A percentile compares a stretch with the other conserved stretches of the same genome.
These are phyloP conservation scores for Drosophila leontia DNA, from an alignment of 1,140 invertebrate species.

Conservation along the genomic window DNA sequence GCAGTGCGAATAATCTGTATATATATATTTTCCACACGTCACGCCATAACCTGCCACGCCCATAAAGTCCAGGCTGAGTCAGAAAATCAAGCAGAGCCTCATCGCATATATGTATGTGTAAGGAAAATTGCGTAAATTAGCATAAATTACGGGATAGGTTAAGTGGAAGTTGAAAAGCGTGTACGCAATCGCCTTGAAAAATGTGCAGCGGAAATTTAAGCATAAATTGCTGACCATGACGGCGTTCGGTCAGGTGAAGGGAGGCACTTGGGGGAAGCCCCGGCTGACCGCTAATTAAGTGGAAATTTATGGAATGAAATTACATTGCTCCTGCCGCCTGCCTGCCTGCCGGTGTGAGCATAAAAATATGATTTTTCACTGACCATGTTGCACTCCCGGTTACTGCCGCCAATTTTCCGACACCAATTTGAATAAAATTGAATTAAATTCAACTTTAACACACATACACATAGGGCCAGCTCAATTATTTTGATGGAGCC, in stretches of 20 bases:
- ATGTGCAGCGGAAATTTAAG: slow-evolving; percentile 81
- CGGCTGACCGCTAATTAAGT: slow-evolving; percentile 73
- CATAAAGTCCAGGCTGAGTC: slow-evolving; percentile 11
- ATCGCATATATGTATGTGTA: slow-evolving; percentile 20
- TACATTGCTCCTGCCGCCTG: slow-evolving; percentile 50
- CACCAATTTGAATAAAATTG: slow-evolving; percentile 79
- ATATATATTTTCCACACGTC: slow-evolving; percentile 29
- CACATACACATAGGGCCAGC: slow-evolving; percentile 10
- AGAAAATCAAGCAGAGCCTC: slow-evolving; percentile 2
- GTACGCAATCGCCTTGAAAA: slow-evolving; percentile 82
- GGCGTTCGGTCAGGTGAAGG: slow-evolving; percentile 7
- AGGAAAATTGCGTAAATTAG: slow-evolving; percentile 77
- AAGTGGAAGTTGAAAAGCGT: slow-evolving; percentile 73
- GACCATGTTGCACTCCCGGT: slow-evolving; percentile 22
- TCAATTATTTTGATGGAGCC: slow-evolving; percentile 67
- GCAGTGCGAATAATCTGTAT: slow-evolving; percentile 50
- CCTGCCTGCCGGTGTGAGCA: slow-evolving; percentile 39
- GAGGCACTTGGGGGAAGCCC: slow-evolving; percentile 7
- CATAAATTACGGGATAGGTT: slow-evolving; percentile 72
- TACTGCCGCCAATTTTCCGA: slow-evolving; percentile 61
- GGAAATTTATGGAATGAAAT: slow-evolving; percentile 81
- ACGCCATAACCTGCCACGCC: slow-evolving; percentile 48
- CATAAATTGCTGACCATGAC: slow-evolving; percentile 74
- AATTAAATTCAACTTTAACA: slow-evolving; percentile 64
- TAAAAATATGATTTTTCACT: slow-evolving; percentile 74